Base-by-base conservation (phyloP, 2,113 vertebrate genomes). In the Dissostichus mawsoni region DNA sequence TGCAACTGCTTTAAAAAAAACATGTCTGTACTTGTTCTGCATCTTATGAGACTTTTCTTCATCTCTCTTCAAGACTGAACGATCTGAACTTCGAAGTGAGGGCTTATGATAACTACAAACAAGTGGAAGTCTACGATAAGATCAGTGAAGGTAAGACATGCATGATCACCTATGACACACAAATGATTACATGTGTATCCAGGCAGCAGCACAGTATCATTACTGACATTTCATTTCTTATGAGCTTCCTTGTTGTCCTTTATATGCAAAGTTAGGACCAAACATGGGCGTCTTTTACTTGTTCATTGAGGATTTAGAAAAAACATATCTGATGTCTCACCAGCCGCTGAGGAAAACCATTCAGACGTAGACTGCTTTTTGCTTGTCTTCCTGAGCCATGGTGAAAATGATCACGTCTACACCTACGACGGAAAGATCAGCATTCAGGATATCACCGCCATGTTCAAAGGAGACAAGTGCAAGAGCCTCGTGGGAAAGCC, bases 341-440 rank as follows among this genome's bases (percentile, higher is more conserved):
- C 69, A 99, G 98, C 93, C 18, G 95, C 98, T 0, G 62, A 2
- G 1, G 87, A 25, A 1, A 91, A 96, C 85, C 96, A 99, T 13
- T 82, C 80, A 0, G 94, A 97, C 11, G 95, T 94, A 0, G 98
- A 99, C 88, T 98, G 97, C 91, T 98, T 99, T 56, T 25, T 98
- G 1, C 97, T 98, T 5, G 87, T 96, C 36, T 97, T 99, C 93
- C 89, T 99, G 94, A 99, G 96, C 84, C 98, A 99, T 0, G 98
- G 98, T 0, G 96, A 98, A 85, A 87, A 96, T 1, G 96, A 95
- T 33, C 94, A 97, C 0, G 48, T 99, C 62, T 99, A 95, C 2
- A 94, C 97, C 0, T 67, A 90, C 0, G 95, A 99, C 12, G 95
- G 17, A 33, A 93, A 95, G 92, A 96, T 99, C 63, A 81, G 91